Conservation (phyloP, 2,113 vertebrate genomes). For the Phylloscopus whistleri region DNA sequence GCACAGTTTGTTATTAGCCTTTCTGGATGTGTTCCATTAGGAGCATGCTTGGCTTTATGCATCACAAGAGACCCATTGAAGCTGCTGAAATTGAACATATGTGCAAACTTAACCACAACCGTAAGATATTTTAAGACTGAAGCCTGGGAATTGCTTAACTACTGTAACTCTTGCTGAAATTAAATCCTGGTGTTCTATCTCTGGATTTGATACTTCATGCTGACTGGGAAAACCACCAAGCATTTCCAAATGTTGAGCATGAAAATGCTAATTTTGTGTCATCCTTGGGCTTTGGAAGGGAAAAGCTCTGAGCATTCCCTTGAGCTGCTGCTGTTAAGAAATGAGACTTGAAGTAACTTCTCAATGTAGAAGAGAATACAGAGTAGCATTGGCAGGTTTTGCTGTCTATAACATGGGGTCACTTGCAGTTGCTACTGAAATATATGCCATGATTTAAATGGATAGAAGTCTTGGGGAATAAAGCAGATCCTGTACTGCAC, state of each 20-base stretch:
- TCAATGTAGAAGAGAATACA: background rate
- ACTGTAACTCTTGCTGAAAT: constrained; percentile 7
- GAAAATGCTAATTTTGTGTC: background rate
- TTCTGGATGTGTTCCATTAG: background rate
- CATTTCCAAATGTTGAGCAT: background rate
- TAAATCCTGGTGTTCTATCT: background rate
- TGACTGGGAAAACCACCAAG: background rate
- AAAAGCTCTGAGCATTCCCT: background rate
- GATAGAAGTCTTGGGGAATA: background rate
- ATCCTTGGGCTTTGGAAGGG: background rate
- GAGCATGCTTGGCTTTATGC: background rate
- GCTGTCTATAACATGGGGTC: background rate
- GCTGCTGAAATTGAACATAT: background rate
- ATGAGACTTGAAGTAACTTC: background rate
- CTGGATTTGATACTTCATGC: background rate
- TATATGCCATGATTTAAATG: background rate
- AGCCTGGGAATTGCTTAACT: constrained; percentile 49
- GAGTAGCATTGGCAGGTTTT: background rate
- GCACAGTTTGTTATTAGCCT: constrained; percentile 4
- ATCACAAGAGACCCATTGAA: background rate
- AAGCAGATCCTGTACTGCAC: background rate
- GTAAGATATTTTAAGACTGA: constrained; percentile 6
- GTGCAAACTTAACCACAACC: background rate
- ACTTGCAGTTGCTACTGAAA: background rate
- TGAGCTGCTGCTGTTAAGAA: background rate